Base-by-base conservation (phyloP, 2,888 invertebrate genomes). In the Carpatolechia fugitivella region DNA sequence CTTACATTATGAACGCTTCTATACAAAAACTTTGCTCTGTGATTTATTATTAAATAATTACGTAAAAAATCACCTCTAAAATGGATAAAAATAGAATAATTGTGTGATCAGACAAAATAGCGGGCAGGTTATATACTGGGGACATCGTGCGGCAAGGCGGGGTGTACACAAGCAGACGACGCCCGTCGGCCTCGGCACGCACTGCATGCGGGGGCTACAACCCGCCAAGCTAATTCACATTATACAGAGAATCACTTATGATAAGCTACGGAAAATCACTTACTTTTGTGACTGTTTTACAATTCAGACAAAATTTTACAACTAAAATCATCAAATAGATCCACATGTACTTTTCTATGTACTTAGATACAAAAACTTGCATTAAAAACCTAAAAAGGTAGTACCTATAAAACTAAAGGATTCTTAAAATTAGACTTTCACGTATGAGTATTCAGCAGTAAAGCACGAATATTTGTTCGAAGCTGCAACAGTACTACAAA, bases 371-470 rank as follows among this genome's bases (percentile, higher is more conserved):
- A 78, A 82, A 80, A 81, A 78, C 68, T 86, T 82, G 85, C 83
- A 85, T 85, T 81, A 70, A 76, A 75, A 70, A 71, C 66, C 70
- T 68, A 68, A 70, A 72, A 64, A 69, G 61, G 63, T 69, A 82
- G 72, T 70, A 68, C 72, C 75, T 80, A 80, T 65, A 78, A 69
- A 72, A 78, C 76, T 76, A 80, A 78, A 75, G 72, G 76, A 71
- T 70, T 65, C 76, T 80, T 81, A 83, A 80, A 82, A 78, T 80
- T 80, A 87, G 76, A 82, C 85, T 86, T 88, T 78, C 84, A 85
- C 87, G 80, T 85, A 84, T 89, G 89, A 90, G 90, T 89, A 90
- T 90, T 90, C 83, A 85, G 87, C 87, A 78, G 76, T 90, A 90
- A 90, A 90, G 90, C 90, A 87, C 85, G 80, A 81, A 78, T 73